A percentile compares a stretch with the other conserved stretches of the same genome.
These are phyloP conservation scores for Epizoanthus fatuus DNA, from an alignment of 92 coral and sea anemone genomes.

Conservation along the genomic window DNA sequence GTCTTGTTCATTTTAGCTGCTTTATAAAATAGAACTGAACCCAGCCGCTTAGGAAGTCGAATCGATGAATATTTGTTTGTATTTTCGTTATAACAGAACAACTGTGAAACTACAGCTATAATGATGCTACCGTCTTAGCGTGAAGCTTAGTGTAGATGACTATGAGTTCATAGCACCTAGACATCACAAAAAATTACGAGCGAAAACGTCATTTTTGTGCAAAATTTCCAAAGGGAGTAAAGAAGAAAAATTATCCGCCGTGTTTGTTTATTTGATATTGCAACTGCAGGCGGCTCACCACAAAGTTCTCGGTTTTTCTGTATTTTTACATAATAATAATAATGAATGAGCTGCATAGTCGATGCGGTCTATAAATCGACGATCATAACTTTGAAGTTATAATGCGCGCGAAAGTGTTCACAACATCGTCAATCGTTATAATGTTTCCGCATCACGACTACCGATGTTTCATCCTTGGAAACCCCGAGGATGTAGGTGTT, in stretches of 20 bases:
- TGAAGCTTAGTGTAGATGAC: no score
- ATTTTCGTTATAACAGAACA: no score
- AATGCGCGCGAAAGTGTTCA: no score
- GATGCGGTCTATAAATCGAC: not conserved
- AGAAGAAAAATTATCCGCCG: not conserved
- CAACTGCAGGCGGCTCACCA: conserved; percentile 8
- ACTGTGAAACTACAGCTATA: no score
- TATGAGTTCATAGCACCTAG: no score
- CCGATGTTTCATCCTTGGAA: no score
- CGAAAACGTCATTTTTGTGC: not conserved
- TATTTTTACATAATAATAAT: not conserved
- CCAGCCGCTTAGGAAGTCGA: conserved; percentile 8
- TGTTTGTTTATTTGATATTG: conserved; percentile 12
- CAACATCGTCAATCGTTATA: no score
- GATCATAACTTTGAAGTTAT: no score
- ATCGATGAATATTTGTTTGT: not conserved
- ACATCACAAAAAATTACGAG: not conserved
- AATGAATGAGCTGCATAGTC: not conserved
- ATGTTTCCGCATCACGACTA: no score
- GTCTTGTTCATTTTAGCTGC: conserved; percentile 22
- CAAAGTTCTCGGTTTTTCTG: conserved; percentile 1
- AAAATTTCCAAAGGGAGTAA: not conserved
- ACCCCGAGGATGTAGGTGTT: no score
- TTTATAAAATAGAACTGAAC: not conserved
- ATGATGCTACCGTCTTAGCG: no score